phyloP scores from a whole-genome alignment of 2,888 invertebrate species.

The Pheosia tremula region DNA sequence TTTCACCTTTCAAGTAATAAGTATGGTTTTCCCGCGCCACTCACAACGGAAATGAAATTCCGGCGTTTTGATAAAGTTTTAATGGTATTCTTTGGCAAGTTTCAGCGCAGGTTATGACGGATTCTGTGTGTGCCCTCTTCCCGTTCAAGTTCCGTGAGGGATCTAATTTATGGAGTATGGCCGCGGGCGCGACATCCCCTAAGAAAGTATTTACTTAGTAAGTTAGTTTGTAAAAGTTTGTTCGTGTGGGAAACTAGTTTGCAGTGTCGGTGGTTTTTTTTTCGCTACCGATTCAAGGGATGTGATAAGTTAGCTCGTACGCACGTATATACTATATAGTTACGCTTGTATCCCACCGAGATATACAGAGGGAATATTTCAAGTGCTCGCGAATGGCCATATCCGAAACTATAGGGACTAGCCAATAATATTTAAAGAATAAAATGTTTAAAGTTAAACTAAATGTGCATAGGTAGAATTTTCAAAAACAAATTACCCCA shows the following conservation, averaged over 20 bases:
- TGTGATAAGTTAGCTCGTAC: slow-evolving; percentile 9
- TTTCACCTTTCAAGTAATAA: slow-evolving; percentile 42
- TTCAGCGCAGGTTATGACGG: slow-evolving; percentile 70
- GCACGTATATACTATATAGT: no score
- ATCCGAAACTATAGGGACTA: no score
- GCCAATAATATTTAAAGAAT: no score
- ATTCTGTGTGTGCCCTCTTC: slow-evolving; percentile 56
- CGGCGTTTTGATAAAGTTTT: slow-evolving; percentile 82
- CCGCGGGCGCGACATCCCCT: slow-evolving; percentile 32
- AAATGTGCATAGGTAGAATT: no score
- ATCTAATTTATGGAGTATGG: slow-evolving; percentile 53
- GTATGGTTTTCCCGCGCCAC: slow-evolving; percentile 52
- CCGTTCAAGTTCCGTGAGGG: slow-evolving; percentile 46
- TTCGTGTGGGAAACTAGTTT: slow-evolving; percentile 27
- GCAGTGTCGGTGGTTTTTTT: slow-evolving; percentile 16
- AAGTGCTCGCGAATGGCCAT: no score
- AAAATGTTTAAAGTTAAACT: no score
- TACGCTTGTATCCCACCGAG: no score
- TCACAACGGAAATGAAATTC: slow-evolving; percentile 73
- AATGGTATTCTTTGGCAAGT: slow-evolving; percentile 81
- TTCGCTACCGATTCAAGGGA: slow-evolving; percentile 6
- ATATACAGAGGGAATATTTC: no score
- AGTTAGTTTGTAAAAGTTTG: slow-evolving; percentile 40
- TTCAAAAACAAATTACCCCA: no score
- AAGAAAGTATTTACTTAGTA: slow-evolving; percentile 36